Percentiles rank a stretch among this genome's conserved stretches.
These are phyloP conservation scores for Cyprinus carpio DNA, from an alignment of 2,113 vertebrate genomes.

Conservation along the genomic window DNA sequence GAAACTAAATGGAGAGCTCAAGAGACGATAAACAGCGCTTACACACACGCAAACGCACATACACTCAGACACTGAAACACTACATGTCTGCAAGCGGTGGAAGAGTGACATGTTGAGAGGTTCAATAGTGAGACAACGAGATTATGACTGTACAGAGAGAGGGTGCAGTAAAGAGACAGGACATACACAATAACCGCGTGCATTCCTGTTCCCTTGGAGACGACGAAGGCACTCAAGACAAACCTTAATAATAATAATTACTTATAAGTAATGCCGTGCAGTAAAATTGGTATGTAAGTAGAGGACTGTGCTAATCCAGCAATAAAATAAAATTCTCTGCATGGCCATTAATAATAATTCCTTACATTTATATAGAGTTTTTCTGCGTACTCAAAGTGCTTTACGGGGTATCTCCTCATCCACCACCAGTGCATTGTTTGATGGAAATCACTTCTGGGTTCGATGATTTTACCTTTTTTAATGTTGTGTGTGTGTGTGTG, in stretches of 20 bases:
- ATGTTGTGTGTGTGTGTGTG: too few relatives aligned
- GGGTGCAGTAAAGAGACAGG: neutral
- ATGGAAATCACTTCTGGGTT: too few relatives aligned
- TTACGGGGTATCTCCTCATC: too few relatives aligned
- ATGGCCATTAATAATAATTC: too few relatives aligned
- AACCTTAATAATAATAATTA: neutral
- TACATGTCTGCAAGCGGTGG: neutral
- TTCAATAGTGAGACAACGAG: conserved; percentile 33
- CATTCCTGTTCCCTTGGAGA: conserved; percentile 5
- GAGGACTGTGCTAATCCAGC: neutral
- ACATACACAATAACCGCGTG: neutral
- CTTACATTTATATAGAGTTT: too few relatives aligned
- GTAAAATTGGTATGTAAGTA: neutral
- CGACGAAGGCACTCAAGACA: neutral
- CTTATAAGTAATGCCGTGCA: neutral
- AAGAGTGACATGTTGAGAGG: conserved; percentile 36
- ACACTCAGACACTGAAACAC: neutral
- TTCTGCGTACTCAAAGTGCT: too few relatives aligned
- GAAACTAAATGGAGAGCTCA: conserved; percentile 27
- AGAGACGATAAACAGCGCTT: neutral
- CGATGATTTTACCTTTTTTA: too few relatives aligned
- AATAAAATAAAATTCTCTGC: neutral
- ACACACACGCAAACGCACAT: neutral
- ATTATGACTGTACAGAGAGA: conserved; percentile 23
- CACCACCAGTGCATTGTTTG: too few relatives aligned